Evolutionary conservation across 2,888 invertebrate genomes (phyloP).

Genomic region (Cabera pusaria): DNA sequence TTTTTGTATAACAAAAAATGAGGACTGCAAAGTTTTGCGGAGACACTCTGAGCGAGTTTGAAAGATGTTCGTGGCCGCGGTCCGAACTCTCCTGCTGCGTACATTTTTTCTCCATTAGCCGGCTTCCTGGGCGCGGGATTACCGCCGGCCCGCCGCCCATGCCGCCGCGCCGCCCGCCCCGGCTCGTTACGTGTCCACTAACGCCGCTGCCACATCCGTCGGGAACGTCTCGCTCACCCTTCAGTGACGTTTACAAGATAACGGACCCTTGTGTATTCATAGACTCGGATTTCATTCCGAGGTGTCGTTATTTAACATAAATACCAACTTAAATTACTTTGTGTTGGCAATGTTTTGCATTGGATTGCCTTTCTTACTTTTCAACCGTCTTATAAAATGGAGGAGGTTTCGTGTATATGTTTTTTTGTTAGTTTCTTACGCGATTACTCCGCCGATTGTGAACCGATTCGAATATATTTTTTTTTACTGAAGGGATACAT

Average conservation of each 20-base stretch:
- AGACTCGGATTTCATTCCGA: constrained; percentile 14
- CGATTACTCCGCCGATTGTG: too few relatives aligned
- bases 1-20: constrained; percentile 30
- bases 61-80: not conserved
- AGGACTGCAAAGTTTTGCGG: constrained; percentile 3
- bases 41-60: not conserved
- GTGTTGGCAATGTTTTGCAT: not conserved
- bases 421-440: too few relatives aligned
- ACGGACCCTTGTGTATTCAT: constrained; percentile 18
- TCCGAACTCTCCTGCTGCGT: too few relatives aligned
- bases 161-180: too few relatives aligned
- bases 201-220: not conserved
- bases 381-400: too few relatives aligned
- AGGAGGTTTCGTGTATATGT: too few relatives aligned
- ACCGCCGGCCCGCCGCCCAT: too few relatives aligned
- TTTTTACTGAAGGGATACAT: too few relatives aligned
- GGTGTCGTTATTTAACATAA: constrained; percentile 7
- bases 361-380: constrained; percentile 4
- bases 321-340: constrained; percentile 15
- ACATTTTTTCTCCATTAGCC: constrained; percentile 24
- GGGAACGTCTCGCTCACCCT: not conserved
- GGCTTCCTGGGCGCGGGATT: too few relatives aligned
- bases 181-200: too few relatives aligned
- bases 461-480: too few relatives aligned
- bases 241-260: constrained; percentile 9